Conservation (phyloP, 2,888 invertebrate species). For the Polydrusus tereticollis region DNA sequence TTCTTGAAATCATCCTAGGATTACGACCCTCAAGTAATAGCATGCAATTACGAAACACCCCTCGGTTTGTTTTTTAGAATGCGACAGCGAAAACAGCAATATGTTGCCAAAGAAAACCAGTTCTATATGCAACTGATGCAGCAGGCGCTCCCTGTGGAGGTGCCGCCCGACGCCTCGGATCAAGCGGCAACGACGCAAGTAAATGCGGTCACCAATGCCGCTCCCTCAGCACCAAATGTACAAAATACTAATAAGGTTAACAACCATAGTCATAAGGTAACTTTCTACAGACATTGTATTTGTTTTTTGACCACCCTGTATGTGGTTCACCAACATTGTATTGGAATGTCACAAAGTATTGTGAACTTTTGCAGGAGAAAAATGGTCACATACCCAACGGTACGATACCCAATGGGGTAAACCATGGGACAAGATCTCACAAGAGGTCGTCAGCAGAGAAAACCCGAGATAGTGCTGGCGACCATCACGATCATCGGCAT, state of each 20-base stretch:
- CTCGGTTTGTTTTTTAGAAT: slow-evolving; percentile 70
- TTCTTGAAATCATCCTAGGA: no score
- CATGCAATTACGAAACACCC: no score
- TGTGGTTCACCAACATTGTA: no score
- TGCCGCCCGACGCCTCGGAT: slow-evolving; percentile 53
- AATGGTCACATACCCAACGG: slow-evolving; percentile 66
- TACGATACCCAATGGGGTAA: slow-evolving; percentile 60
- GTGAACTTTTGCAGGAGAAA: slow-evolving; percentile 60
- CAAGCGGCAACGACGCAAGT: slow-evolving; percentile 37
- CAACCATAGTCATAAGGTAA: slow-evolving; percentile 53
- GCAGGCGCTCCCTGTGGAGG: slow-evolving; percentile 84
- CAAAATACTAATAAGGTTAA: slow-evolving; percentile 57
- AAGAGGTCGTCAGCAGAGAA: slow-evolving; percentile 67
- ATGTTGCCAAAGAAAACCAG: slow-evolving; percentile 95
- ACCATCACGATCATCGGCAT: slow-evolving; percentile 58
- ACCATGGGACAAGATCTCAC: slow-evolving; percentile 67
- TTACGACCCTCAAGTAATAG: no score
- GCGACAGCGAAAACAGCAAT: slow-evolving; percentile 90
- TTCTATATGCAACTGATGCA: slow-evolving; percentile 93
- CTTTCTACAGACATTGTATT: background rate
- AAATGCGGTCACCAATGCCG: slow-evolving; percentile 10
- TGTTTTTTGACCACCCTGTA: background rate
- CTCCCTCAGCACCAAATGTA: slow-evolving; percentile 52
- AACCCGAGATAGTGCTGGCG: slow-evolving; percentile 59
- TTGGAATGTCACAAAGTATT: no score